Conservation (phyloP, 2,888 invertebrate genomes). For the Pandemis heparana region DNA sequence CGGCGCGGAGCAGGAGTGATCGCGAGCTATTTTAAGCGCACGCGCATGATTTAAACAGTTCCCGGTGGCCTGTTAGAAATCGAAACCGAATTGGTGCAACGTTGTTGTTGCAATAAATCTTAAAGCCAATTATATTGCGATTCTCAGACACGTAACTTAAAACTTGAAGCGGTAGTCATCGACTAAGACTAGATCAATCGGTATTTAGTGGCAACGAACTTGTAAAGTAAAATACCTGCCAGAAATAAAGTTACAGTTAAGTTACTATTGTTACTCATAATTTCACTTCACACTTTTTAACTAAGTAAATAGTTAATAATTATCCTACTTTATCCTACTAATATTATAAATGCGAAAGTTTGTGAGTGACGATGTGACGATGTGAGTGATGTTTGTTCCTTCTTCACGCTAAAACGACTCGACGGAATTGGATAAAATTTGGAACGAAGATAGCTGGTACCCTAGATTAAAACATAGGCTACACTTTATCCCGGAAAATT, state of each 20-base stretch:
- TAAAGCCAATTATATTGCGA: conserved; percentile 61
- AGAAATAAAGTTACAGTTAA: not conserved
- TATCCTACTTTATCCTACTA: no score
- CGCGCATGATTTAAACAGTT: conserved; percentile 80
- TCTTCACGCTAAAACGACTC: no score
- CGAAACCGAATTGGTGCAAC: conserved; percentile 63
- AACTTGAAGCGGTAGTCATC: not conserved
- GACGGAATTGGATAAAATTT: no score
- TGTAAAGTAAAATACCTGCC: not conserved
- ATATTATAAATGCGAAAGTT: no score
- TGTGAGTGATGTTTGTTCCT: no score
- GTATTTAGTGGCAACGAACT: not conserved
- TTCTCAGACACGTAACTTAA: conserved; percentile 17
- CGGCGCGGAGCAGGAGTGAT: conserved; percentile 75
- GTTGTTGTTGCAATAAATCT: conserved; percentile 52
- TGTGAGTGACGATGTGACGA: no score
- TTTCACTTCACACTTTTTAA: no score
- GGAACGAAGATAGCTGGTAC: no score
- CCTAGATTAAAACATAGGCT: no score
- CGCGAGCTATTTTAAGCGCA: conserved; percentile 78
- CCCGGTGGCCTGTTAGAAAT: conserved; percentile 64
- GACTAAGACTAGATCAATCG: no score
- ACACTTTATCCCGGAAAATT: no score
- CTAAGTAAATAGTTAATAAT: no score
- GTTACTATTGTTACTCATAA: not conserved